Evolutionary conservation across 2,888 invertebrate species (phyloP).

Genomic region (Piscicola geometra): DNA sequence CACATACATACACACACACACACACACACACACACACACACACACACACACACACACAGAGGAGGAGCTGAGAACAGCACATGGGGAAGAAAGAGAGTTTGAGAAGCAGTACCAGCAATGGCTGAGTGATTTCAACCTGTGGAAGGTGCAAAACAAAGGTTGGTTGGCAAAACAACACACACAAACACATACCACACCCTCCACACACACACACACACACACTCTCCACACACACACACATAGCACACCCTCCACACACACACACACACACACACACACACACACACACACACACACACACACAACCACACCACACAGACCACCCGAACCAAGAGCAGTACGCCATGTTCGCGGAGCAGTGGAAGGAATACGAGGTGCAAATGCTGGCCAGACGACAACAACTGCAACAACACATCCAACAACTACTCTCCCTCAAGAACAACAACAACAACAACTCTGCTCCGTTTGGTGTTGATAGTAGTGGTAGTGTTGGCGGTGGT

Average conservation of each 20-base stretch:
- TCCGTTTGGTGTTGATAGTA: too few species aligned
- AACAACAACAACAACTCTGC: too few species aligned
- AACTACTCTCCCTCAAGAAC: slow-evolving; percentile 24
- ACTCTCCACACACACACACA: slow-evolving; percentile 70
- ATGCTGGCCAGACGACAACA: slow-evolving; percentile 51
- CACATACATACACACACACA: too few species aligned
- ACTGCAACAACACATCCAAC: slow-evolving; percentile 47
- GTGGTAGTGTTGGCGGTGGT: too few species aligned
- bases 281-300: neutral
- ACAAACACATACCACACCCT: neutral
- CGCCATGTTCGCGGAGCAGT: slow-evolving; percentile 74
- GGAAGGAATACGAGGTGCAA: slow-evolving; percentile 66
- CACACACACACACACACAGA: neutral
- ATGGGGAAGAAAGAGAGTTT: slow-evolving; percentile 72
- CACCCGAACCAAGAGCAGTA: slow-evolving; percentile 74
- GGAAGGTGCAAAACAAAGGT: slow-evolving; percentile 81
- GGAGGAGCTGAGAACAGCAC: slow-evolving; percentile 12
- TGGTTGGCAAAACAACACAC: slow-evolving; percentile 29
- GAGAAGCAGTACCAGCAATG: slow-evolving; percentile 82
- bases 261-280: neutral
- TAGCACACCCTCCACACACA: neutral
- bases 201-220: slow-evolving; percentile 43
- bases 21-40: too few species aligned
- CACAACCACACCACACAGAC: slow-evolving; percentile 57
- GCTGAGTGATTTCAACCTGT: slow-evolving; percentile 84